These are phyloP conservation scores for Caenorhabditis panamensis DNA, from an alignment of 2,888 invertebrate genomes.

Conservation along the genomic window DNA sequence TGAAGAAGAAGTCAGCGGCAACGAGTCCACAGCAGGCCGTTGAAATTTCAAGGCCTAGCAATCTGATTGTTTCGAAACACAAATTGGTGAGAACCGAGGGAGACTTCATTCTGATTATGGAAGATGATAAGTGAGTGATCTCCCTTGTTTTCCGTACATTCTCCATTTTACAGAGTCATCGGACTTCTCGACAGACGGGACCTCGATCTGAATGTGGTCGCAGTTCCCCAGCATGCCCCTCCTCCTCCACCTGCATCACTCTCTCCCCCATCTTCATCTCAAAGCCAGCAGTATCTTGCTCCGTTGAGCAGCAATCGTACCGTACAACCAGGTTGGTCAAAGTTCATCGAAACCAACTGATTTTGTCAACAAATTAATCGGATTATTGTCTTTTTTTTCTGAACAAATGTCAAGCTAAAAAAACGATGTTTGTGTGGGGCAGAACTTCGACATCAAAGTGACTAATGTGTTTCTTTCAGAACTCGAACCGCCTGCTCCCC, in stretches of 20 bases:
- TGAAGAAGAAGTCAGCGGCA: constrained; percentile 42
- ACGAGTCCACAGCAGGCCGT: constrained; percentile 15
- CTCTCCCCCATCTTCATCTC: constrained; percentile 7
- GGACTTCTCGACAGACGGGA: constrained; percentile 38
- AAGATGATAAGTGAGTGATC: constrained; percentile 34
- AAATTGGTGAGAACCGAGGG: constrained; percentile 33
- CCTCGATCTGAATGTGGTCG: constrained; percentile 8
- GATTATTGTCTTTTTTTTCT: background rate
- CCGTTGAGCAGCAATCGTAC: constrained; percentile 22
- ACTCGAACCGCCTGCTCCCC: constrained; percentile 1
- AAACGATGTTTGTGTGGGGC: background rate
- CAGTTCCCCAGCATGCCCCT: background rate
- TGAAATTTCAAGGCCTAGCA: constrained; percentile 40
- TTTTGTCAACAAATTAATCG: background rate
- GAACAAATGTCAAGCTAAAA: background rate
- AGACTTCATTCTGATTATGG: constrained; percentile 41
- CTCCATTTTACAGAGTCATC: constrained; percentile 29
- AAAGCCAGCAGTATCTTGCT: constrained; percentile 25
- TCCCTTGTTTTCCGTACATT: background rate
- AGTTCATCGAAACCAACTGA: background rate
- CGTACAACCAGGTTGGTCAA: constrained; percentile 9
- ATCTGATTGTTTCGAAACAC: constrained; percentile 43
- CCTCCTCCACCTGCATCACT: constrained; percentile 15
- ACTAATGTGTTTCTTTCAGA: constrained; percentile 1
- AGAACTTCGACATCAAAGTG: background rate